Percentiles rank a stretch among this genome's conserved stretches.
These are phyloP conservation scores for Zaprionus taronus DNA, from an alignment of 1,140 invertebrate genomes.

Conservation along the genomic window DNA sequence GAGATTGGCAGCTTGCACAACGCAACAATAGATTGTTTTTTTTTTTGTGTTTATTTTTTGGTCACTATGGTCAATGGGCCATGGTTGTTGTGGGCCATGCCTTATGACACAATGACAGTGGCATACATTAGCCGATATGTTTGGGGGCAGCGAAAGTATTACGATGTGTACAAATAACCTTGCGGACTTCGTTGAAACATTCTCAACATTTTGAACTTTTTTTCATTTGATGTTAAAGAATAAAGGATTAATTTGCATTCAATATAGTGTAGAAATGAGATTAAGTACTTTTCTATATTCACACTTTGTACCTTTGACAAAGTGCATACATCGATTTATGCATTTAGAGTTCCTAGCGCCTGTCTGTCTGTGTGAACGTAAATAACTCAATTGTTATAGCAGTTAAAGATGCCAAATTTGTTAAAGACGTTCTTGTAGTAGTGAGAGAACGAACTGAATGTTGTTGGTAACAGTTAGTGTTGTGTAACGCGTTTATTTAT, in stretches of 20 bases:
- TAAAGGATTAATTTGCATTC: not conserved
- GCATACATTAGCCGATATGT: conserved; percentile 5
- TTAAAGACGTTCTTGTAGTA: no score
- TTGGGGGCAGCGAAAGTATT: not conserved
- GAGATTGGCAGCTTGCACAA: conserved; percentile 36
- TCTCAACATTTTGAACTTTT: not conserved
- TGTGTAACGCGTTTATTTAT: not conserved
- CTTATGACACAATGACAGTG: conserved; percentile 15
- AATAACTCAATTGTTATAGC: not conserved
- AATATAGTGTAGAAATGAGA: not conserved
- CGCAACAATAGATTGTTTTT: conserved; percentile 17
- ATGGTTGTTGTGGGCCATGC: conserved; percentile 12
- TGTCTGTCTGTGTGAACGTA: not conserved
- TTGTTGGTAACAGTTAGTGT: not conserved
- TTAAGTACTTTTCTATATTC: no score
- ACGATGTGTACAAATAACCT: not conserved
- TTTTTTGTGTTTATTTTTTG: not conserved
- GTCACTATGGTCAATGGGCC: conserved; percentile 14
- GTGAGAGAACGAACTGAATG: no score
- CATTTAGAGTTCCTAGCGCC: no score
- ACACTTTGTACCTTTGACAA: no score
- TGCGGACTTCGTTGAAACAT: not conserved
- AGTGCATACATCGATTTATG: not conserved
- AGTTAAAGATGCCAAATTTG: not conserved
- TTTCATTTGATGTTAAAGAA: not conserved